Conservation (phyloP, 1,140 invertebrate genomes). For the Drosophila kikkawai region DNA sequence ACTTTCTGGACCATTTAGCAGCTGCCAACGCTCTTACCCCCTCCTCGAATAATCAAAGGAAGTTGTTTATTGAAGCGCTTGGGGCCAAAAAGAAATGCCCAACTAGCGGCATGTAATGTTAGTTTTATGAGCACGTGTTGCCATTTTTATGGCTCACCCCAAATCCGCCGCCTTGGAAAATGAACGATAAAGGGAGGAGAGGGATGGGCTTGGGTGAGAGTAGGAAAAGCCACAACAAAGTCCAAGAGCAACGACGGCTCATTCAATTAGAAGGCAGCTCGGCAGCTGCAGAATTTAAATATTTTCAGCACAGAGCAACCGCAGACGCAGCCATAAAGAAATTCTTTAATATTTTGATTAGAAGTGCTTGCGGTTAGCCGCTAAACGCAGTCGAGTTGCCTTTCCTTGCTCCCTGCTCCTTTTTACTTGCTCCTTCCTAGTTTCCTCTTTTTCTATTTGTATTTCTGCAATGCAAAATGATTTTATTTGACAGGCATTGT, state of each 20-base stretch:
- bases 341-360: conserved; percentile 75
- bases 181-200: conserved; percentile 26
- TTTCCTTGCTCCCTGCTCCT: not conserved
- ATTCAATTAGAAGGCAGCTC: conserved; percentile 68
- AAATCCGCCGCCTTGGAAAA: conserved; percentile 7
- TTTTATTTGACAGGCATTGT: conserved; percentile 73
- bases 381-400: conserved; percentile 52
- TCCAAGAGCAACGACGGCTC: conserved; percentile 33
- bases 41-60: conserved; percentile 54
- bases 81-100: conserved; percentile 19
- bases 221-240: conserved; percentile 62
- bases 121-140: conserved; percentile 66
- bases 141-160: conserved; percentile 56
- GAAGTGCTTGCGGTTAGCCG: conserved; percentile 71
- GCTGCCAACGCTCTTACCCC: conserved; percentile 28
- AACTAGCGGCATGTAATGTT: conserved; percentile 55
- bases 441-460: conserved; percentile 9
- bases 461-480: conserved; percentile 72
- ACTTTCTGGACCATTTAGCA: conserved; percentile 59
- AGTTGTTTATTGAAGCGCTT: conserved; percentile 53
- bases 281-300: conserved; percentile 54
- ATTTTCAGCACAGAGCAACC: conserved; percentile 50
- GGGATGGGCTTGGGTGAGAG: not conserved
- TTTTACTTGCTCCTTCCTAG: not conserved
- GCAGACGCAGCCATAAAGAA: conserved; percentile 49